Percentiles rank a stretch among this genome's conserved stretches.
These are phyloP conservation scores for Bradypus variegatus DNA, from an alignment of 2,797 vertebrate species.

Conservation along the genomic window DNA sequence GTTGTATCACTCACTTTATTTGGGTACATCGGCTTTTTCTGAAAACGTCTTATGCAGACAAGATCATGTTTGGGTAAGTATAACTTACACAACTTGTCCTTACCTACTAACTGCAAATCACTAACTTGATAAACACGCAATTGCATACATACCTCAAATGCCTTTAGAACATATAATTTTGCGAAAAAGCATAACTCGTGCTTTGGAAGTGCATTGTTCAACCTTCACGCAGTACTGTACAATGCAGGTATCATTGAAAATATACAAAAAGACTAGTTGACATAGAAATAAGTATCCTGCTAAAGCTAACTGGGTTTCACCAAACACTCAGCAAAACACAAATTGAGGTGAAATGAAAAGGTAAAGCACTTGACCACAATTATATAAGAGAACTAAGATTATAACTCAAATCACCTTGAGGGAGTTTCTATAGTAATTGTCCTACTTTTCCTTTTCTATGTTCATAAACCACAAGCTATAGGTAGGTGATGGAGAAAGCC, in stretches of 20 bases:
- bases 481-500: background rate
- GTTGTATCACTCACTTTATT: slow-evolving; percentile 27
- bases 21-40: slow-evolving; percentile 12
- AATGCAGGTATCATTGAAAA: background rate
- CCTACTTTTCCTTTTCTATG: background rate
- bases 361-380: background rate
- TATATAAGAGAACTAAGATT: background rate
- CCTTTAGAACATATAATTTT: background rate
- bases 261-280: background rate
- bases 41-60: slow-evolving; percentile 16
- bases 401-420: background rate
- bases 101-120: slow-evolving; percentile 5
- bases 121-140: slow-evolving; percentile 29
- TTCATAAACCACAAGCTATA: background rate
- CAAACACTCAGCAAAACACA: slow-evolving; percentile 13
- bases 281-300: background rate
- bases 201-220: background rate
- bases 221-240: background rate
- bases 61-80: slow-evolving; percentile 1
- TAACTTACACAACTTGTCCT: slow-evolving; percentile 14
- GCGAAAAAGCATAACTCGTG: slow-evolving; percentile 22
- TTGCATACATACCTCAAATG: background rate
- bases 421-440: background rate
- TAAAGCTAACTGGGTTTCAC: background rate
- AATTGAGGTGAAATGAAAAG: background rate